phyloP scores from a whole-genome alignment of 2,888 invertebrate genomes.

The Habroteleia sp. region DNA sequence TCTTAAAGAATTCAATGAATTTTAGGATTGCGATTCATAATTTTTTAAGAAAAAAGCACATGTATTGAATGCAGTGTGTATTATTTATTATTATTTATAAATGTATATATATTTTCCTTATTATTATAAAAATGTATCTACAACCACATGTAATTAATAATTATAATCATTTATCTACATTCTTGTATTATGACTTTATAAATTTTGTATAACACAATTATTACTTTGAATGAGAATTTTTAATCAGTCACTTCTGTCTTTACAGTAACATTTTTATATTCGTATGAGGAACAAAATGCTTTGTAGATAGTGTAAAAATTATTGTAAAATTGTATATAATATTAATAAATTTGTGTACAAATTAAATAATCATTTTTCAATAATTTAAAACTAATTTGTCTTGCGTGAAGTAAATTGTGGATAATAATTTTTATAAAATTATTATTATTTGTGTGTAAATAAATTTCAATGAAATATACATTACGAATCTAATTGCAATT shows the following conservation, averaged over 20 bases:
- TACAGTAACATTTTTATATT: too few relatives aligned
- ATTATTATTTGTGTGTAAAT: conserved; percentile 4
- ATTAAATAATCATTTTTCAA: conserved; percentile 4
- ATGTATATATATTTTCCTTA: conserved; percentile 15
- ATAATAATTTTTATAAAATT: neutral
- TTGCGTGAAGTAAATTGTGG: neutral
- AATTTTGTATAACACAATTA: conserved; percentile 33
- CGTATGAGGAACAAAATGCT: conserved; percentile 6
- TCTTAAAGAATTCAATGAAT: conserved; percentile 77
- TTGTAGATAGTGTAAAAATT: conserved; percentile 5
- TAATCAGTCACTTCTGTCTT: conserved; percentile 28
- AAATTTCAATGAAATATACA: conserved; percentile 5
- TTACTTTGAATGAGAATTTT: conserved; percentile 29
- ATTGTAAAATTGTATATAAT: conserved; percentile 16
- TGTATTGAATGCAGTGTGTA: conserved; percentile 28
- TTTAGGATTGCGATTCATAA: conserved; percentile 43
- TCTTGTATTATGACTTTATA: conserved; percentile 24
- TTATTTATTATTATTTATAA: conserved; percentile 38
- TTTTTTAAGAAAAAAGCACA: conserved; percentile 9
- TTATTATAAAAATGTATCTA: conserved; percentile 42
- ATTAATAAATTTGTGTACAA: conserved; percentile 9
- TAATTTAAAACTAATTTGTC: conserved; percentile 2
- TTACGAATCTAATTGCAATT: conserved; percentile 81
- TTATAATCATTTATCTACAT: conserved; percentile 49
- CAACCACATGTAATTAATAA: conserved; percentile 19